Evolutionary conservation across 37 sponge, comb jelly and placozoan genomes (phyloP), one percentile per base, ranked within the genome.

Genomic region (Spongilla lacustris): DNA sequence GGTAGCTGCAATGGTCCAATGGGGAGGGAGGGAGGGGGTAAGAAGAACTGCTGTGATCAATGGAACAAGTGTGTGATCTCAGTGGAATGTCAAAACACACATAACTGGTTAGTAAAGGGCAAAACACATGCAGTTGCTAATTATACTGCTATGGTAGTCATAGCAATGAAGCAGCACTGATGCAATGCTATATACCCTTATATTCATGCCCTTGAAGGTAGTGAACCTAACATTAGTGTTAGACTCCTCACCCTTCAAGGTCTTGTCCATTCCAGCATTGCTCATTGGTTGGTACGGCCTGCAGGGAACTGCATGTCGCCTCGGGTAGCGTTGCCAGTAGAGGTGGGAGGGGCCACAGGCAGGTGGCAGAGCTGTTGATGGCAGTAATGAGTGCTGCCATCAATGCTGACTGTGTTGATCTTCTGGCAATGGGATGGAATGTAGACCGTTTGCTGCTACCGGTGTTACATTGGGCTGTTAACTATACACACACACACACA

Each of bases 231-330:
- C n/a, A n/a, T n/a, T n/a, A n/a, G n/a, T 29, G 28, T 4, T n/a
- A 13, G 76, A 35, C 35, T 12, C 11, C 81, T 33, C 28, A 88
- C 89, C 83, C 76, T 69, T 82, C 89, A 78, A 29, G 1, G n/a
- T 31, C n/a, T 23, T 19, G 68, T 29, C 89, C 89, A 70, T 76
- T 88, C 89, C 89, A 88, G 71, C 89, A 88, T 2, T 83, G 25
- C 19, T 31, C n/a, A 26, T 87, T 87, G 81, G 27, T 76, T 13
- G 27, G 23, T 0, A 22, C 48, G 29, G 82, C 27, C 14, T 9
- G 28, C 58, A 58, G 58, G 6, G 17, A 26, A 24, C 24, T 30
- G 26, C 86, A 86, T 27, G 79, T 28, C 6, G 33, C 27, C 19
- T 86, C 73, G 10, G 86, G 80, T 33, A 86, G 36, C 22, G 2